phyloP scores from a whole-genome alignment of 2,888 invertebrate genomes.

The Entomobrya multifasciata region DNA sequence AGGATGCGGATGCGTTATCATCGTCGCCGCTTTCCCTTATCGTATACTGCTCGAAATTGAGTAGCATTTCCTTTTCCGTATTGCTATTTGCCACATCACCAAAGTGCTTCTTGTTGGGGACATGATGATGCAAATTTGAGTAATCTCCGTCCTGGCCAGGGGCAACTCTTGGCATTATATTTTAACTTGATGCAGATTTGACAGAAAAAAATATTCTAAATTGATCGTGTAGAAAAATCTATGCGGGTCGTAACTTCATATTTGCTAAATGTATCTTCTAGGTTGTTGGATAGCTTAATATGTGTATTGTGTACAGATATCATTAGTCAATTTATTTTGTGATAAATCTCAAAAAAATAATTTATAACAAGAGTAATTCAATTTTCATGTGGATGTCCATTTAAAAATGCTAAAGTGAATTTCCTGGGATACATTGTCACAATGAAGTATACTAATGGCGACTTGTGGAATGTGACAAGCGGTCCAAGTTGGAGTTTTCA shows the following conservation, averaged over 20 bases:
- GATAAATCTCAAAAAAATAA: no score
- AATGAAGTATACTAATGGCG: not conserved
- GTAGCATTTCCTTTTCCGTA: not conserved
- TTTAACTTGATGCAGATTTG: not conserved
- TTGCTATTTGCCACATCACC: not conserved
- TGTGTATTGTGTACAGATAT: no score
- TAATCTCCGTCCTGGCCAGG: not conserved
- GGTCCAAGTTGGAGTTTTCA: no score
- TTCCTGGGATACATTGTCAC: constrained; percentile 8
- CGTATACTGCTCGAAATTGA: constrained; percentile 17
- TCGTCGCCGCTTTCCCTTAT: not conserved
- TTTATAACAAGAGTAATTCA: no score
- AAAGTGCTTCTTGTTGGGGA: not conserved
- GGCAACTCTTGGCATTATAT: constrained; percentile 11
- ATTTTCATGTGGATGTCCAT: no score
- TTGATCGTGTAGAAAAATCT: no score
- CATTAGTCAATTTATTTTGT: no score
- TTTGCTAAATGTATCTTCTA: no score
- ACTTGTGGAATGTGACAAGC: no score
- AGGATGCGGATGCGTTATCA: not conserved
- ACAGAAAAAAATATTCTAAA: not conserved
- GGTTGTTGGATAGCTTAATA: no score
- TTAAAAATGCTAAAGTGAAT: not conserved
- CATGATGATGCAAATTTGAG: not conserved
- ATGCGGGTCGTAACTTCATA: no score